phyloP scores from a whole-genome alignment of 2,888 invertebrate genomes.

The Catotricha subobsoleta region DNA sequence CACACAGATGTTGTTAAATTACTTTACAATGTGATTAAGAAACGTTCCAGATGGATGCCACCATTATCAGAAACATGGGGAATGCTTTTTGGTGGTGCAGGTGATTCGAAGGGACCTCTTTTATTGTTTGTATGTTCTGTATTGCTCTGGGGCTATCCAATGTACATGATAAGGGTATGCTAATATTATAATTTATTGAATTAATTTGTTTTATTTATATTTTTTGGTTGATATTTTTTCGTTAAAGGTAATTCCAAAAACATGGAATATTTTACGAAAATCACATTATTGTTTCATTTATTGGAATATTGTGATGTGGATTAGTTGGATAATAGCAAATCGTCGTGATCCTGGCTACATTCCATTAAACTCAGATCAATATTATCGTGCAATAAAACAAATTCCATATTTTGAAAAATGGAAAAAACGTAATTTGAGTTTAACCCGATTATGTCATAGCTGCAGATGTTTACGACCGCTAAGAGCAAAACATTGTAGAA shows the following conservation, averaged over 20 bases:
- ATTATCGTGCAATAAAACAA: slow-evolving; percentile 77
- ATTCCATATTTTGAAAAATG: slow-evolving; percentile 86
- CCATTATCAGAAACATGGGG: slow-evolving; percentile 79
- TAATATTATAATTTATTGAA: slow-evolving; percentile 4
- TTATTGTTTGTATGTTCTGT: slow-evolving; percentile 72
- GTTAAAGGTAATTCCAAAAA: slow-evolving; percentile 69
- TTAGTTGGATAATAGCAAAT: slow-evolving; percentile 79
- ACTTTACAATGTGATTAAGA: slow-evolving; percentile 62
- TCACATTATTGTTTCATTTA: slow-evolving; percentile 82
- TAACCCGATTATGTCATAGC: slow-evolving; percentile 75
- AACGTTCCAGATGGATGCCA: slow-evolving; percentile 70
- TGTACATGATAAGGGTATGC: slow-evolving; percentile 70
- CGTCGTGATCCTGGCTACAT: slow-evolving; percentile 79
- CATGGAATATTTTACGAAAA: slow-evolving; percentile 71
- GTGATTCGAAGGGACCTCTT: slow-evolving; percentile 76
- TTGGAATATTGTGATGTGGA: slow-evolving; percentile 85
- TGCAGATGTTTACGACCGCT: slow-evolving; percentile 74
- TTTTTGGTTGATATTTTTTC: too few relatives aligned
- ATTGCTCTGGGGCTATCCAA: slow-evolving; percentile 80
- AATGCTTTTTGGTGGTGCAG: slow-evolving; percentile 74
- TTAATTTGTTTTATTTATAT: too few relatives aligned
- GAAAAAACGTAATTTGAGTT: slow-evolving; percentile 66
- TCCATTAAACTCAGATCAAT: slow-evolving; percentile 74
- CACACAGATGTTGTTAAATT: slow-evolving; percentile 70
- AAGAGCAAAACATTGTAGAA: slow-evolving; percentile 79